Evolutionary conservation across 2,797 vertebrate genomes (phyloP), one percentile per base, ranked within the genome.

Genomic region (Molossus molossus): DNA sequence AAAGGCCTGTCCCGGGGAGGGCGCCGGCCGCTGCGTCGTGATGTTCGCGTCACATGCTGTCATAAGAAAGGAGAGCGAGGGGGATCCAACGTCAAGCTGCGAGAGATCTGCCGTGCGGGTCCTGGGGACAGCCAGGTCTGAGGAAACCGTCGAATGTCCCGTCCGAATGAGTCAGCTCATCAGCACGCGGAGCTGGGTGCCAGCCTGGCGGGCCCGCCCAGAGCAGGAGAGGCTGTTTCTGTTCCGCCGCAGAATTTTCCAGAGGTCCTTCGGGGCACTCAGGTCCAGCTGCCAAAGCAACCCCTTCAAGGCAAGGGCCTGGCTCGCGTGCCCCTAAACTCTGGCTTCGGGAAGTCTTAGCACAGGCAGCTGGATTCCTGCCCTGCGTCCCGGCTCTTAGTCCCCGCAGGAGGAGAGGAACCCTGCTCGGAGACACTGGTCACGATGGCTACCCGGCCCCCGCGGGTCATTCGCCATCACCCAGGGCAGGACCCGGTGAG

Each of bases 261-360:
- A 81, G 94, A 98, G 25, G 55, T 96, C 98, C 98, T 98, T 97
- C 83, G 98, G 97, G 98, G 97, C 97, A 96, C 98, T 98, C 97
- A 95, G 97, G 97, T 96, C 97, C 65, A 98, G 97, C 96, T 85
- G 90, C 92, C 97, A 50, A 95, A 76, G 57, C 64, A 40, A 23
- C 23, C 23, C 14, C 29, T 4, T 0, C 3, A 0, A 23, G 64
- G 84, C 33, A 29, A 20, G n/a, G 64, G 20, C 0, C 1, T 33
- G 76, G 64, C 25, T 79, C 90, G 91, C 70, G 94, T 95, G 82
- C 40, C 86, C 62, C 73, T 89, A 94, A 55, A 9, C 73, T 58
- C 76, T 57, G 70, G 90, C 37, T 60, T 79, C 50, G 60, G 27
- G 57, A 27, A 20, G 14, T 40, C 37, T 58, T 2, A 27, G 60